Evolutionary conservation across 2,113 vertebrate species (phyloP), one percentile per base, ranked within the genome.

Genomic region (Calidris pygmaea): DNA sequence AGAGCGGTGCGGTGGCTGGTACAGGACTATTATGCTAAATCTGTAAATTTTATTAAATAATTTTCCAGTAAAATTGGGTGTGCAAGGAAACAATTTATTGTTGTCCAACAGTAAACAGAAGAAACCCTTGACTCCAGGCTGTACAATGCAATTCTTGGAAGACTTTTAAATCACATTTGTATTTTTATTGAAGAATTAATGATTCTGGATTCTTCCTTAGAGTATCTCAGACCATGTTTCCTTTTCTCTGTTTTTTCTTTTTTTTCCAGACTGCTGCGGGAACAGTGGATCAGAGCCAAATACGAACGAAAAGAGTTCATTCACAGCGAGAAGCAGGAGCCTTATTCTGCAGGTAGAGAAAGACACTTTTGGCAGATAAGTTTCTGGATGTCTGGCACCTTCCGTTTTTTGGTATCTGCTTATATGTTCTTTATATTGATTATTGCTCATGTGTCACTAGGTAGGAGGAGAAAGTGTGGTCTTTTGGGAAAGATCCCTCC

Each of bases 211-310:
- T 96, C 24, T 87, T 93, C 70, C 56, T 71, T 74, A 26, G 55
- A 27, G 30, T 70, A 22, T 74, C 53, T 77, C 86, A 68, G 55
- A 86, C 58, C 30, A 5, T 52, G 35, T 67, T 47, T 79, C 62
- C 43, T 92, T 73, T 37, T 72, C 52, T 96, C 22, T 85, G 26
- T 89, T 8, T 66, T 81, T 85, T 85, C 80, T 79, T 82, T 82
- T 82, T 96, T 91, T 89, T 92, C 4, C 98, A 99, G 99, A 87
- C 97, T 99, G 85, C 98, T 99, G 93, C 98, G 98, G 47, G 99
- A 99, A 91, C 99, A 99, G 97, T 99, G 99, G 99, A 99, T 99
- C 97, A 98, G 99, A 94, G 99, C 99, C 98, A 99, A 99, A 97
- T 99, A 99, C 0, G 99, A 99, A 94, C 98, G 99, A 74, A 98